These are phyloP conservation scores for Diadumene lineata DNA, from an alignment of 92 coral and sea anemone species.

Conservation along the genomic window DNA sequence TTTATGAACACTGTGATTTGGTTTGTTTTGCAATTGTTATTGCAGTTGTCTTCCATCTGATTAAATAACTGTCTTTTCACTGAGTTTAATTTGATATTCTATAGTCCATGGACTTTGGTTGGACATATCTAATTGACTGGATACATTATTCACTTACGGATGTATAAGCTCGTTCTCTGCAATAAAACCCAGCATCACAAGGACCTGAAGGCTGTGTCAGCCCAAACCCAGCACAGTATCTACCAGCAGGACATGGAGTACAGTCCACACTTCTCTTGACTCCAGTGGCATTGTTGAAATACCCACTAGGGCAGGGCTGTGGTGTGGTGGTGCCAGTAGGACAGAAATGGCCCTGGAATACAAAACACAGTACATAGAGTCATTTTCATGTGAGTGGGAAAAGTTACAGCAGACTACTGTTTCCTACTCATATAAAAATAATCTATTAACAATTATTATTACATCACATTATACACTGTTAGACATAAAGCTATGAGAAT, in stretches of 20 bases:
- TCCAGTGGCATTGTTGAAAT: conserved; percentile 90
- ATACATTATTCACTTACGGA: conserved; percentile 55
- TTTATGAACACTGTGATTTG: no score
- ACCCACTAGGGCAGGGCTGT: conserved; percentile 95
- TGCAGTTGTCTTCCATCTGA: no score
- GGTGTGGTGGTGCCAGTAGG: conserved; percentile 95
- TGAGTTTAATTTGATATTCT: no score
- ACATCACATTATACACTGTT: no score
- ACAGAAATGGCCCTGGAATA: conserved; percentile 88
- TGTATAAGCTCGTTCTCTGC: conserved; percentile 93
- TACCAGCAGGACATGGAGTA: conserved; percentile 96
- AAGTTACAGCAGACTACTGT: no score
- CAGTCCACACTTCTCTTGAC: conserved; percentile 93
- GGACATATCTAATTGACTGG: not conserved
- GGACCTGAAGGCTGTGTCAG: conserved; percentile 78
- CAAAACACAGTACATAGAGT: not conserved
- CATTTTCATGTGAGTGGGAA: no score
- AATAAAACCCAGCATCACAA: conserved; percentile 98
- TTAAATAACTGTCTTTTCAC: no score
- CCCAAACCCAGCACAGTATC: conserved; percentile 95
- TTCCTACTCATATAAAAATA: no score
- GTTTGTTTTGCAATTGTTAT: no score
- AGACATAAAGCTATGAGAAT: no score
- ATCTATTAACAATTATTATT: no score
- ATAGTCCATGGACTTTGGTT: no score